A percentile compares a stretch with the other conserved stretches of the same genome.
phyloP scores from a whole-genome alignment of 2,797 vertebrate genomes.

The Amblyopsis hoosieri region DNA sequence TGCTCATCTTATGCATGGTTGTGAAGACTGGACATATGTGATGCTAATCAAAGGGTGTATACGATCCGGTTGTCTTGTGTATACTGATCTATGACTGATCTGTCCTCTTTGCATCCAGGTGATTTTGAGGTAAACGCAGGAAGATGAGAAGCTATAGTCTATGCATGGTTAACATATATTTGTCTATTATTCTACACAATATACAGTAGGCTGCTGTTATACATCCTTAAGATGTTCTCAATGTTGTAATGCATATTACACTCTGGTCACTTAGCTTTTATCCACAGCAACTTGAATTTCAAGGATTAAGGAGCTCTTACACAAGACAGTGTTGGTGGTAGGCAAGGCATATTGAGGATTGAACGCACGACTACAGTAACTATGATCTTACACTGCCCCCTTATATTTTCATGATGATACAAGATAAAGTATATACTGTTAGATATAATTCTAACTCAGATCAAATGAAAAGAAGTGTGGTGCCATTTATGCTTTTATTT shows the following conservation, averaged over 20 bases:
- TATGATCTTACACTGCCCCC: too few species aligned
- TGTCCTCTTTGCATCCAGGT: slow-evolving; percentile 30
- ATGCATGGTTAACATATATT: slow-evolving; percentile 73
- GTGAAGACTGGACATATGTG: slow-evolving; percentile 30
- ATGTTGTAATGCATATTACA: slow-evolving; percentile 25
- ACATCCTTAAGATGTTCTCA: slow-evolving; percentile 37
- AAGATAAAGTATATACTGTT: slow-evolving; percentile 31
- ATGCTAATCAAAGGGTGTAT: slow-evolving; percentile 29
- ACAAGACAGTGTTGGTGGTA: too few species aligned
- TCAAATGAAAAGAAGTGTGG: too few species aligned
- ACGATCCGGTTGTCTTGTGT: slow-evolving; percentile 40
- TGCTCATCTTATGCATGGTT: slow-evolving; percentile 67
- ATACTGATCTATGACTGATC: slow-evolving; percentile 36
- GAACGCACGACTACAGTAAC: too few species aligned
- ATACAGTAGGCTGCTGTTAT: slow-evolving; percentile 62
- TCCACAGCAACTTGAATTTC: not conserved
- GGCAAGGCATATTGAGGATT: too few species aligned
- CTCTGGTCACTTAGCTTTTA: slow-evolving; percentile 23
- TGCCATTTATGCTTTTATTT: too few species aligned
- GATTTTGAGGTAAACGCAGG: slow-evolving; percentile 42
- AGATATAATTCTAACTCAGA: slow-evolving; percentile 49
- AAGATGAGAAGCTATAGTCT: slow-evolving; percentile 58
- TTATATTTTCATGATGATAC: too few species aligned
- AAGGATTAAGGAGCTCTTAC: not conserved
- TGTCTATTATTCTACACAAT: slow-evolving; percentile 53